Evolutionary conservation across 2,888 invertebrate genomes (phyloP), one percentile per base, ranked within the genome.

Genomic region (Caenorhabditis imperialis): DNA sequence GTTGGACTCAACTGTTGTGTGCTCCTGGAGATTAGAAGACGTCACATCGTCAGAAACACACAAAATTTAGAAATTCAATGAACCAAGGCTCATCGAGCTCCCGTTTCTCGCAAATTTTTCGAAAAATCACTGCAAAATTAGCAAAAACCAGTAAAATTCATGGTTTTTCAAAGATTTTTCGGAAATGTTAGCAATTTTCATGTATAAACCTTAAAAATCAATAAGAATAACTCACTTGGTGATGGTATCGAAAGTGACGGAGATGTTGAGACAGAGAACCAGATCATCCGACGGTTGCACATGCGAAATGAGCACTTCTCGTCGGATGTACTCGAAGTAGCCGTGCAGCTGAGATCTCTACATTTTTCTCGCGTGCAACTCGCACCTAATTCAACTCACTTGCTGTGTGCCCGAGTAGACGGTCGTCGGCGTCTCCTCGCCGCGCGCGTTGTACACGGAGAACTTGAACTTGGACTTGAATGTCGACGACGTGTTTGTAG

Each of bases 331-430:
- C 70, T 88, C 88, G 44, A 87, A 87, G 58, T 87, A 87, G 10
- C 87, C 86, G 58, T 86, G 87, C 23, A 86, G 74, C 85, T 85
- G 69, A 58, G 81, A 69, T 27, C 33, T 25, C 14, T 25, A 38
- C 5, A 14, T 23, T 47, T 23, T 37, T 23, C 47, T 33, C 25
- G 16, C 10, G 12, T 12, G 1, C 23, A 22, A 3, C 33, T 12
- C 45, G 14, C 30, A 45, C 8, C n/a, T 2, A 18, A 42, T 14
- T 16, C 38, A 23, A 25, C 33, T 40, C 44, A 86, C 84, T 73
- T 88, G 88, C 48, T 88, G 88, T 3, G 86, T 87, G 38, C 88
- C 88, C 6, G 86, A 85, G 53, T 88, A 88, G 3, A 88, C 86
- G 7, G 88, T 88, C 3, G 88, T 86, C 25, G 86, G 81, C 25